A percentile compares a stretch with the other conserved stretches of the same genome.
These are phyloP conservation scores for Pollenia griseotomentosa DNA, from an alignment of 2,888 invertebrate species.

Conservation along the genomic window DNA sequence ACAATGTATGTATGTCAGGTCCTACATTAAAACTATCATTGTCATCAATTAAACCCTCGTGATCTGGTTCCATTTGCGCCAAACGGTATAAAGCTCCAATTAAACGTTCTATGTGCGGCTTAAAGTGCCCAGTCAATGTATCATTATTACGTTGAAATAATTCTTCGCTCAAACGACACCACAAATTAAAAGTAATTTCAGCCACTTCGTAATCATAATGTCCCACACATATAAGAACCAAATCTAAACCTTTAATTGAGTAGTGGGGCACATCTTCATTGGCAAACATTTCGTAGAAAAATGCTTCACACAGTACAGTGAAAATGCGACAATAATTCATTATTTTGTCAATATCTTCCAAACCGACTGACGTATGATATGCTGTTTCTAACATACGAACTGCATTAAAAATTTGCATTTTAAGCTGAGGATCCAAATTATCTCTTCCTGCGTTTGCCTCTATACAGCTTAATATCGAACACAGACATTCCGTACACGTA, in stretches of 20 bases:
- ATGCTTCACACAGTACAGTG: conserved; percentile 93
- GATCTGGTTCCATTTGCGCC: conserved; percentile 98
- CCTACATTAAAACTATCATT: conserved; percentile 91
- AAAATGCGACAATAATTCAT: conserved; percentile 97
- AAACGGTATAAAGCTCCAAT: conserved; percentile 95
- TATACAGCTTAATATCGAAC: conserved; percentile 92
- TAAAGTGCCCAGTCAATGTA: conserved; percentile 91
- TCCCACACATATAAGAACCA: conserved; percentile 95
- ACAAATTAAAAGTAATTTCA: conserved; percentile 97
- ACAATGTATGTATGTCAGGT: conserved; percentile 48
- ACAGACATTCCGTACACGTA: conserved; percentile 95
- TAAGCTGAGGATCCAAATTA: conserved; percentile 88
- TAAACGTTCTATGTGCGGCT: conserved; percentile 95
- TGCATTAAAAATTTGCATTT: conserved; percentile 92
- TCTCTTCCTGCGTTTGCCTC: conserved; percentile 87
- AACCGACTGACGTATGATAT: conserved; percentile 95
- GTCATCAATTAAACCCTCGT: conserved; percentile 93
- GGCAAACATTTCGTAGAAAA: conserved; percentile 92
- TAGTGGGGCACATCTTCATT: conserved; percentile 88
- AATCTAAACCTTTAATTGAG: conserved; percentile 93
- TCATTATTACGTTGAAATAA: conserved; percentile 94
- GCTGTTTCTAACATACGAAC: conserved; percentile 92
- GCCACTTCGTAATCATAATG: conserved; percentile 99
- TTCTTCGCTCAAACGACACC: conserved; percentile 98
- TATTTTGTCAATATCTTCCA: conserved; percentile 97